These are phyloP conservation scores for Morinoia aosen DNA, from an alignment of 2,888 invertebrate species.

Conservation along the genomic window DNA sequence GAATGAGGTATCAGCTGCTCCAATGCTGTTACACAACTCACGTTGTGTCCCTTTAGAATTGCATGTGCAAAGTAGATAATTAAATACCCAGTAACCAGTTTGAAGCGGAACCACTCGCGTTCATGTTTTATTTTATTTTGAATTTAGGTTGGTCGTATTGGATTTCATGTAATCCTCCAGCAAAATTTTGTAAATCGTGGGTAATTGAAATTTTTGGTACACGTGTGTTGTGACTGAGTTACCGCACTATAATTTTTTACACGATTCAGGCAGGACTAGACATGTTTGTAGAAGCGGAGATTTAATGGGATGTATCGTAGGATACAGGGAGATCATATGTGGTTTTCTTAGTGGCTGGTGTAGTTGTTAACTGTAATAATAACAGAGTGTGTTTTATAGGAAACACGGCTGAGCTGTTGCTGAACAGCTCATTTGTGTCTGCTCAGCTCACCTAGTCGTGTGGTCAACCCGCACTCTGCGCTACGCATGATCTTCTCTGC, in stretches of 20 bases:
- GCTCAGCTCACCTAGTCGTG: conserved; percentile 47
- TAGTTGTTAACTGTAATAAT: conserved; percentile 21
- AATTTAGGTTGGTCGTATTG: no score
- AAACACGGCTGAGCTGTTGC: conserved; percentile 52
- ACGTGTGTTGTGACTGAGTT: neutral
- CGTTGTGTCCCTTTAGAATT: no score
- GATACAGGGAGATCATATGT: neutral
- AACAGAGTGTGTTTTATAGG: conserved; percentile 48
- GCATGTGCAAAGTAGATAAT: no score
- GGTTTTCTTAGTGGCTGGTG: neutral
- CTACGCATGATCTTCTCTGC: conserved; percentile 30
- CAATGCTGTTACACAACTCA: no score
- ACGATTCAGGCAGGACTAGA: neutral
- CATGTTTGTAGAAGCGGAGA: neutral
- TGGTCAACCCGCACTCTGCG: conserved; percentile 27
- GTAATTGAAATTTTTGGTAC: no score
- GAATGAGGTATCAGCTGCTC: no score
- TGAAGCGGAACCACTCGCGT: no score
- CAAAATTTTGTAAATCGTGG: no score
- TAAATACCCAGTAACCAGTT: no score
- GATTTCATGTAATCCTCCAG: no score
- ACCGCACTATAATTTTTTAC: neutral
- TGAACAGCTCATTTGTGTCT: conserved; percentile 48
- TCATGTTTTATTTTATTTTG: no score
- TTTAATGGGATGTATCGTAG: neutral